Base-by-base conservation (phyloP, 2,888 invertebrate genomes). In the Seladonia tumulorum region DNA sequence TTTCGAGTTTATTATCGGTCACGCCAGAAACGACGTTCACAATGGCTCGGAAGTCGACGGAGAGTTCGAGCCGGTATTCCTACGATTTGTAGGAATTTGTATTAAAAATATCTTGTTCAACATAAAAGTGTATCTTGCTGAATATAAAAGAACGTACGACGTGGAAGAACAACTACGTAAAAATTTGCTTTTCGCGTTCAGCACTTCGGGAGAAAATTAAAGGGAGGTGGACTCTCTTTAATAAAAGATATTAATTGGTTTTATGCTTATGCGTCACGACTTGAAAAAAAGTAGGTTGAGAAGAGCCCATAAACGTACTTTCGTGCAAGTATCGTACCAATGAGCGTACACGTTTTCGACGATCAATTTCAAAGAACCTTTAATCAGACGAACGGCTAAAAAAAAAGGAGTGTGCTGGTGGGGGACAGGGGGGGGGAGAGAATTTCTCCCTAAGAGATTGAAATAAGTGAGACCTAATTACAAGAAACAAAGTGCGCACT, bases 1-100 rank as follows among this genome's bases (percentile, higher is more conserved):
- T 25, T 57, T n/a, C 25, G 35, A 35, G 72, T 85, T 85, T 85
- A 85, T 85, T 25, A 47, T n/a, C 49, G 47, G 72, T 76, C 39
- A 82, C 74, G 39, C 82, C 49, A 66, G 25, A 76, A 14, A 66
- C 39, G 79, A 82, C 66, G 63, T 79, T 82, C 82, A 68, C 78
- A 72, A 12, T 66, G 66, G 76, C 75, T 79, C 66, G 76, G 66
- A 72, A 78, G 39, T 84, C 60, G 16, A 16, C 76, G 57, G 2
- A 35, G 35, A 79, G 71, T 22, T 25, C 53, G 22, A 39, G 75
- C 18, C 77, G 16, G 74, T 47, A 76, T 74, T 77, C 49, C 49
- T 10, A 29, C 71, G 22, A 39, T 25, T 35, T 35, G 35, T 35
- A 35, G 35, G 2, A 35, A 35, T 35, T 35, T 35, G 35, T n/a